Conservation (phyloP, 2,113 vertebrate genomes). For the Octodon degus region DNA sequence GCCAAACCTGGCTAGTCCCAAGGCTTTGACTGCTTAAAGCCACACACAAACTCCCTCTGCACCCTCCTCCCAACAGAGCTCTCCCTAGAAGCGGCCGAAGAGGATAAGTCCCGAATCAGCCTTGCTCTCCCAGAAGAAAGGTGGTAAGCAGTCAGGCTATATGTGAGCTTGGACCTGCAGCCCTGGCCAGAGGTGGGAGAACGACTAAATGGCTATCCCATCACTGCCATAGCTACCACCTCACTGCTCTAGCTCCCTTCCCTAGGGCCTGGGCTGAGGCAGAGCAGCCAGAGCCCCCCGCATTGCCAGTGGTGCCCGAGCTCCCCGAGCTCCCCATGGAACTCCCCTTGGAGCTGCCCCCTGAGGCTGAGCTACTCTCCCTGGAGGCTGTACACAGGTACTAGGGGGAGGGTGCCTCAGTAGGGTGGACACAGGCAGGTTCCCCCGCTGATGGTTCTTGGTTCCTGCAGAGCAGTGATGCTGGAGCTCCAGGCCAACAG, state of each 20-base stretch:
- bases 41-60: neutral
- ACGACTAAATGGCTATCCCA: neutral
- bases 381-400: constrained; percentile 80
- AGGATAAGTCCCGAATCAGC: constrained; percentile 81
- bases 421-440: rapidly evolving
- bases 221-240: neutral
- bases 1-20: neutral
- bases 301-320: constrained; percentile 74
- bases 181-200: neutral
- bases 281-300: constrained; percentile 67
- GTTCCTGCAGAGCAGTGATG: constrained; percentile 74
- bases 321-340: constrained; percentile 79
- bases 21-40: neutral
- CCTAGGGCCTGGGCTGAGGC: constrained; percentile 73
- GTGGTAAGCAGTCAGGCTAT: constrained; percentile 68
- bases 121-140: constrained; percentile 77
- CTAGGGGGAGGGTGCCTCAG: rapidly evolving
- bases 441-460: neutral
- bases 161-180: neutral
- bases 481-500: constrained; percentile 75
- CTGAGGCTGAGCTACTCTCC: constrained; percentile 58
- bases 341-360: constrained; percentile 70
- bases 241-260: neutral
- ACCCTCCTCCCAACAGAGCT: constrained; percentile 73
- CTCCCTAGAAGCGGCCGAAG: constrained; percentile 85